Base-by-base conservation (phyloP, 2,888 invertebrate genomes). In the Platerodrilus igneus region DNA sequence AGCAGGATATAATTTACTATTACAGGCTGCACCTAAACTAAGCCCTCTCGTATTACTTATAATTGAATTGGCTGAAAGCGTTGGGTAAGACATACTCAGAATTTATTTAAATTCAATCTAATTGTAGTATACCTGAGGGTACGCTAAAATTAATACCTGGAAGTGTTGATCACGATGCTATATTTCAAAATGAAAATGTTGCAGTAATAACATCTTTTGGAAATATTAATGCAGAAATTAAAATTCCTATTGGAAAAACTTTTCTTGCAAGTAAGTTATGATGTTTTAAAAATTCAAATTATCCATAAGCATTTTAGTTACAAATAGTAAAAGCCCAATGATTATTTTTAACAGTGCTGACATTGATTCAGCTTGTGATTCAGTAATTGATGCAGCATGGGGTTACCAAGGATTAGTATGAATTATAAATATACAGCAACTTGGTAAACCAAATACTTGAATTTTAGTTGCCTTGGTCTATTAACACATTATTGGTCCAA, bases 321-420 rank as follows among this genome's bases (percentile, higher is more conserved):
- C n/a, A n/a, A n/a, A n/a, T n/a, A n/a, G 28, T 17, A 42, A 37
- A 33, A 68, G 67, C 26, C 68, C 73, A 2, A 67, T 73, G 47
- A 59, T 77, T 21, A 67, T 76, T 35, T 76, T 74, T 59, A 75
- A 76, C 40, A 62, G 66, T 27, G 71, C 74, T 6, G 78, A 78
- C 59, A 52, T 76, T 21, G 74, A 77, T 63, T 74, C 76, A 29
- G 72, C 75, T 2, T 69, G 71, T 30, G 73, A 75, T 48, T 66
- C 67, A 19, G 63, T 72, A 3, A 64, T 75, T 20, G 68, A 72
- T 45, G 71, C 71, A 11, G 68, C 71, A 15, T 76, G 74, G 71
- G 68, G 70, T 36, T 71, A 73, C 53, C 70, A 70, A 48, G 74
- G 74, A 42, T 67, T 72, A 69, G 75, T 75, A 55, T 52, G 53